Conservation (phyloP, 2,888 invertebrate species). For the Monoplex corrugatus region DNA sequence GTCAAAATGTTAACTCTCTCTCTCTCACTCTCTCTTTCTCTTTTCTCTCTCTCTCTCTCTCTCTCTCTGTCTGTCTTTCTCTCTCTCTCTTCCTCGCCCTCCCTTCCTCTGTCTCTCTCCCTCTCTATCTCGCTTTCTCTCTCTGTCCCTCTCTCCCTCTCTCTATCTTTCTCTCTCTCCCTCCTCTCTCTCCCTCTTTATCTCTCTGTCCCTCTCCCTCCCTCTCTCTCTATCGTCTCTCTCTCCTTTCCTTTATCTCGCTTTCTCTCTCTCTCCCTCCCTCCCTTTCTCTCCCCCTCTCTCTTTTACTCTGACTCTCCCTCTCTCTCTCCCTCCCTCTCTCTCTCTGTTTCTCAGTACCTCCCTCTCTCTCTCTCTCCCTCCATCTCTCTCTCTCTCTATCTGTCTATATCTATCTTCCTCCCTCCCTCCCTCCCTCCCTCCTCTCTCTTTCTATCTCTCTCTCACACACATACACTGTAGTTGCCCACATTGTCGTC, state of each 20-base stretch:
- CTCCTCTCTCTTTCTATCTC: not conserved
- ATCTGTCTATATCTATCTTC: not conserved
- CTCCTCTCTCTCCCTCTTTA: not conserved
- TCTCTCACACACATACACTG: too few relatives aligned
- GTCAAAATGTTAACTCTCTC: too few relatives aligned
- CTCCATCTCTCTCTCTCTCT: not conserved
- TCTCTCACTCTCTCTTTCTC: too few relatives aligned
- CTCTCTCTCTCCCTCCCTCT: too few relatives aligned
- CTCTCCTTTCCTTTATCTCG: not conserved
- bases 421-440: not conserved
- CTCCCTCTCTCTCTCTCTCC: too few relatives aligned
- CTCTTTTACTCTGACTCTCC: too few relatives aligned
- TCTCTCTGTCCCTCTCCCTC: not conserved
- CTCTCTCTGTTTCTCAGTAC: too few relatives aligned
- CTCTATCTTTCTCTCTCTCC: not conserved
- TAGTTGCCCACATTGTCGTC: too few relatives aligned
- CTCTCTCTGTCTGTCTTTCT: too few relatives aligned
- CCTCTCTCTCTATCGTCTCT: not conserved
- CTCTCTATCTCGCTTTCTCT: not conserved
- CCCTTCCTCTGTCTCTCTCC: not conserved
- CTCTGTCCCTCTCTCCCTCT: not conserved
- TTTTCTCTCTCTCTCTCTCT: constrained; percentile 25
- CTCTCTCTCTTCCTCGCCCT: not conserved
- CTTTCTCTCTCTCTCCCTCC: too few relatives aligned
- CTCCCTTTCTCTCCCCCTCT: too few relatives aligned